Percentiles rank a stretch among this genome's conserved stretches.
These are phyloP conservation scores for Lophotriccus pileatus DNA, from an alignment of 2,797 vertebrate species.

Conservation along the genomic window DNA sequence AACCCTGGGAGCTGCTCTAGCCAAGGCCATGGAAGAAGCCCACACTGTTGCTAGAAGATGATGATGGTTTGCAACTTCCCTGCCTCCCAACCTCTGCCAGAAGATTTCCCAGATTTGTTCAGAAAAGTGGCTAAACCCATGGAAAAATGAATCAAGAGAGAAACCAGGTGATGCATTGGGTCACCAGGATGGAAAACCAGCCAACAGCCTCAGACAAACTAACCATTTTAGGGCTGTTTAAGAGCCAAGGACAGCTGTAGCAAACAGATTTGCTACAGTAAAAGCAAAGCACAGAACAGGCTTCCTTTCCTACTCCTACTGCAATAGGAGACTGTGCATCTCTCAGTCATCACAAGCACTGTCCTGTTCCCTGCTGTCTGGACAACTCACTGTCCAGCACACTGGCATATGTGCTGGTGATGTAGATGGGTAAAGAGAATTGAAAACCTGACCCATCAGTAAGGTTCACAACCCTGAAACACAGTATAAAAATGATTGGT, in stretches of 20 bases:
- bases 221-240: neutral
- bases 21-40: neutral
- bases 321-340: neutral
- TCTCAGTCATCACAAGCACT: rapidly evolving
- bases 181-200: neutral
- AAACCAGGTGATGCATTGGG: neutral
- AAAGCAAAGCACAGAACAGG: neutral
- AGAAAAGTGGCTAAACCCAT: neutral
- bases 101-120: neutral
- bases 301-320: neutral
- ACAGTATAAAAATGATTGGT: neutral
- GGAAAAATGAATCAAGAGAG: neutral
- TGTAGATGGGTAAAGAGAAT: neutral
- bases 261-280: neutral
- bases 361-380: neutral
- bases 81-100: neutral
- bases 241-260: neutral
- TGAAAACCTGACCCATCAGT: neutral
- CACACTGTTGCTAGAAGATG: neutral
- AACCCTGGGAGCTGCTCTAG: neutral
- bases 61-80: neutral
- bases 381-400: neutral
- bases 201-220: neutral
- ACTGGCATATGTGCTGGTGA: neutral
- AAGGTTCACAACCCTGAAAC: neutral